phyloP scores from a whole-genome alignment of 2,888 invertebrate species.

The Candidula unifasciata region DNA sequence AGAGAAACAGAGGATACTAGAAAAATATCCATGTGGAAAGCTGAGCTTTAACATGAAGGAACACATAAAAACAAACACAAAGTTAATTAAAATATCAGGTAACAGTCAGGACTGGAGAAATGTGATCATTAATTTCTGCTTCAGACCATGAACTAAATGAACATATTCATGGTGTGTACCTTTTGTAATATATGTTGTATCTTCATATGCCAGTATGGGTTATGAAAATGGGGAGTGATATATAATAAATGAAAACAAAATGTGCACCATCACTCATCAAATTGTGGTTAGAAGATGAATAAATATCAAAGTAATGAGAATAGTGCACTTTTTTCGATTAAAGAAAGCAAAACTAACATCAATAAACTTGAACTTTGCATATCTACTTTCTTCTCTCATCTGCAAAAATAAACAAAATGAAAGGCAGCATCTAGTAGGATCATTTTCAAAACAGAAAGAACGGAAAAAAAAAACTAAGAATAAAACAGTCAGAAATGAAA shows the following conservation, averaged over 20 bases:
- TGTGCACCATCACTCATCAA: neutral
- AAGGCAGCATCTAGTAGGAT: neutral
- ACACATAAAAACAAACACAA: too few relatives aligned
- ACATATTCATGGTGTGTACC: too few relatives aligned
- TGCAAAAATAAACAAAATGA: constrained; percentile 31
- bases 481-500: too few relatives aligned
- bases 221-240: neutral
- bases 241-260: neutral
- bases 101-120: too few relatives aligned
- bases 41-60: too few relatives aligned
- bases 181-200: too few relatives aligned
- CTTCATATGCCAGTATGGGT: neutral
- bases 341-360: constrained; percentile 41
- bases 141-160: too few relatives aligned
- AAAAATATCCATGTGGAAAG: too few relatives aligned
- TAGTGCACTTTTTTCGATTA: neutral
- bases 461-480: too few relatives aligned
- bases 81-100: too few relatives aligned
- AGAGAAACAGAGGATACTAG: too few relatives aligned
- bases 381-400: constrained; percentile 43
- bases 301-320: neutral
- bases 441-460: neutral
- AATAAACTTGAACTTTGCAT: constrained; percentile 35
- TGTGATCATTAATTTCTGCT: too few relatives aligned
- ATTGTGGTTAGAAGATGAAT: neutral